phyloP scores from a whole-genome alignment of 1,140 invertebrate species.

The Anthonomus grandis region DNA sequence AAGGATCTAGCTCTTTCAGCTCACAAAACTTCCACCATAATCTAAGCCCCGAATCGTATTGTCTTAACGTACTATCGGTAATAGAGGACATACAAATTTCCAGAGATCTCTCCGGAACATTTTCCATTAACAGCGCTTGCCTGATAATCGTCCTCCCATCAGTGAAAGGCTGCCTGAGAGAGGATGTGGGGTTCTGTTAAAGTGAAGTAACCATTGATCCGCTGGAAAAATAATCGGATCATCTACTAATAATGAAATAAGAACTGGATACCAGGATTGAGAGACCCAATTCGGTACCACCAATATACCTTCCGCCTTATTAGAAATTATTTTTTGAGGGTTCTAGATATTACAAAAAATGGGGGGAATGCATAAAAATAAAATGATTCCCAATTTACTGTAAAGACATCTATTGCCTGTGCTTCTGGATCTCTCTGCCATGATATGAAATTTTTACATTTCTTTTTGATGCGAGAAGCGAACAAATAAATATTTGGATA shows the following conservation, averaged over 20 bases:
- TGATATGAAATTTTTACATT: conserved; percentile 35
- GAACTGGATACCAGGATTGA: conserved; percentile 29
- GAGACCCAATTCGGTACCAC: conserved; percentile 27
- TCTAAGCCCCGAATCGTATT: neutral
- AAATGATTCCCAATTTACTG: neutral
- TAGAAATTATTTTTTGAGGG: conserved; percentile 26
- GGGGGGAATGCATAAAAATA: conserved; percentile 38
- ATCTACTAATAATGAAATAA: neutral
- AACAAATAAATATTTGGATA: conserved; percentile 36
- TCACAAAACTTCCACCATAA: neutral
- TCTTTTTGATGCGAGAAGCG: conserved; percentile 33
- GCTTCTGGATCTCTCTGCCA: conserved; percentile 32
- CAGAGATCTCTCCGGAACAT: neutral
- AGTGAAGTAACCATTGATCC: neutral
- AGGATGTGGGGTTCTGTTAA: neutral
- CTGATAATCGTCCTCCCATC: no score
- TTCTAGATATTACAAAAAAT: conserved; percentile 25
- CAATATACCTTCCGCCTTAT: conserved; percentile 29
- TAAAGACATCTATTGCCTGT: conserved; percentile 26
- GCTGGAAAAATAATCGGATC: neutral
- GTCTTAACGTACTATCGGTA: neutral
- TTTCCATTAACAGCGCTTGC: neutral
- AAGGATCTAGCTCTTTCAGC: neutral
- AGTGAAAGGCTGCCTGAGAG: neutral
- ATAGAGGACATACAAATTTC: neutral